A percentile compares a stretch with the other conserved stretches of the same genome.
These are phyloP conservation scores for Marasmarcha lunaedactyla DNA, from an alignment of 2,888 invertebrate species.

Conservation along the genomic window DNA sequence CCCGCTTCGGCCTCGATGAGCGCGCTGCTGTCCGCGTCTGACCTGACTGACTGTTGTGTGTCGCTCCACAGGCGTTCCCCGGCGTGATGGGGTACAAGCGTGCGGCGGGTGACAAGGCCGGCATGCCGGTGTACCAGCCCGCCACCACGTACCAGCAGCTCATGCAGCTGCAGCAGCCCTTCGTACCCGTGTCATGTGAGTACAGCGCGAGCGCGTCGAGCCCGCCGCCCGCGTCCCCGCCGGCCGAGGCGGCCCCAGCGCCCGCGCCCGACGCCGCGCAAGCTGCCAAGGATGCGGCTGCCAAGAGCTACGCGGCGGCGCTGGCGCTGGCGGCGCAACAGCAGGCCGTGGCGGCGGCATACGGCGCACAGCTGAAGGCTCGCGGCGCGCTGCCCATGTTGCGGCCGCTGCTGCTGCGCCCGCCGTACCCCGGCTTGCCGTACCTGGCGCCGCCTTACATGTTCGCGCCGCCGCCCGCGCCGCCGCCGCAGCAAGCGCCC, in stretches of 20 bases:
- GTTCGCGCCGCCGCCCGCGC: conserved; percentile 64
- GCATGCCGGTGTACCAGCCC: conserved; percentile 95
- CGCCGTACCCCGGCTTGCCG: conserved; percentile 55
- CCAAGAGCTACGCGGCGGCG: conserved; percentile 84
- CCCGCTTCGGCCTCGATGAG: conserved; percentile 1
- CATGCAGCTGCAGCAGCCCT: conserved; percentile 94
- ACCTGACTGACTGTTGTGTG: not conserved
- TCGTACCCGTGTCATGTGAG: conserved; percentile 99
- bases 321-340: conserved; percentile 61
- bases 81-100: conserved; percentile 97
- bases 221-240: conserved; percentile 31
- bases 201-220: conserved; percentile 81
- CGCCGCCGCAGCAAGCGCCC: conserved; percentile 48
- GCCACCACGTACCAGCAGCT: conserved; percentile 94
- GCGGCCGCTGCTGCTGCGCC: conserved; percentile 55
- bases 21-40: conserved; percentile 7
- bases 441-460: conserved; percentile 65
- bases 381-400: conserved; percentile 67
- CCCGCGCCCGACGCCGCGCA: conserved; percentile 28
- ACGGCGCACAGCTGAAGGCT: conserved; percentile 77
- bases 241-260: conserved; percentile 24
- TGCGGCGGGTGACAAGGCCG: conserved; percentile 96
- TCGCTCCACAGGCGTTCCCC: conserved; percentile 82
- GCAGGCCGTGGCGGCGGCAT: conserved; percentile 53
- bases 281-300: conserved; percentile 82